These are phyloP conservation scores for Rhinolophus ferrumequinum DNA, from an alignment of 2,113 vertebrate species.

Conservation along the genomic window DNA sequence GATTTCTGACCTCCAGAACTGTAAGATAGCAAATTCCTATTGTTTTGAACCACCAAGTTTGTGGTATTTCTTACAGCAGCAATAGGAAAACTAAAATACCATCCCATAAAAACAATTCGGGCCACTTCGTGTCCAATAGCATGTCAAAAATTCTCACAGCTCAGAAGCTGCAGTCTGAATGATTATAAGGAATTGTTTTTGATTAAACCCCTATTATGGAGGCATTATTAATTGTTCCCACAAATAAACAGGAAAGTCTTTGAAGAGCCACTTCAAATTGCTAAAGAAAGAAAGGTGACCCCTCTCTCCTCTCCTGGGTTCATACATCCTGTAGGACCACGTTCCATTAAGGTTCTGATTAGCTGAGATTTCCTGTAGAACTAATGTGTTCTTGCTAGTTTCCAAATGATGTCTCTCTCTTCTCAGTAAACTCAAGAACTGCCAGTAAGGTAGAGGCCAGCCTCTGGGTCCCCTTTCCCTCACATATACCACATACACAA, in stretches of 20 bases:
- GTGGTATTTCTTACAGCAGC: not conserved
- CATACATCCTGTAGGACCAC: not conserved
- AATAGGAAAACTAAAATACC: not conserved
- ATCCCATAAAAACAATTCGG: not conserved
- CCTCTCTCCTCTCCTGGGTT: not conserved
- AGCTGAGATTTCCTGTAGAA: constrained; percentile 57
- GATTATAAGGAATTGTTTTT: not conserved
- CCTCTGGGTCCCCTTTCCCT: not conserved
- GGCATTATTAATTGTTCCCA: not conserved
- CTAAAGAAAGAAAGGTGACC: not conserved
- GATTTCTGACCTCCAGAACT: not conserved
- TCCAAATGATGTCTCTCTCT: constrained; percentile 56
- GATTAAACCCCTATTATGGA: not conserved
- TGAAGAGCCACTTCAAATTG: not conserved
- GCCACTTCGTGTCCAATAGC: not conserved
- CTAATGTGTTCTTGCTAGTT: constrained; percentile 51
- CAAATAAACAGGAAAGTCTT: not conserved
- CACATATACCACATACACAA: constrained; percentile 57
- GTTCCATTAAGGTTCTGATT: not conserved
- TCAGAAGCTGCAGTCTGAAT: not conserved
- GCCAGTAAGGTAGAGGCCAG: not conserved
- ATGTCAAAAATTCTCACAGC: not conserved
- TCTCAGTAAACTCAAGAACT: constrained; percentile 24
- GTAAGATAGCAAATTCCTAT: not conserved
- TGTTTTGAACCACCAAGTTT: not conserved